These are phyloP conservation scores for Fratercula arctica DNA, from an alignment of 2,797 vertebrate species.

Conservation along the genomic window DNA sequence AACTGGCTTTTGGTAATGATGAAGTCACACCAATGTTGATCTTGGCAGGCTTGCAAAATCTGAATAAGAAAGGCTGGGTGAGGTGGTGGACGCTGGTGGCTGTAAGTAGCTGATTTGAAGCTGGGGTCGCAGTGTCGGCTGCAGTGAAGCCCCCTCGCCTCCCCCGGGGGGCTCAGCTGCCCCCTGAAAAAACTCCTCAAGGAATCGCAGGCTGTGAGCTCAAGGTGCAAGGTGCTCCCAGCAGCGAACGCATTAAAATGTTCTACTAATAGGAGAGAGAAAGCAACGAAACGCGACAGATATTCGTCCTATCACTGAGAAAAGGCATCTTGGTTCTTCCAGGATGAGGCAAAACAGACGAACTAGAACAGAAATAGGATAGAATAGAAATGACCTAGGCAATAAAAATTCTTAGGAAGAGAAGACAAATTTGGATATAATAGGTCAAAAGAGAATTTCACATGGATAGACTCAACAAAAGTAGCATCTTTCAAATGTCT, in stretches of 20 bases:
- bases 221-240: not conserved
- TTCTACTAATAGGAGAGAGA: not conserved
- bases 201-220: not conserved
- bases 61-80: rapidly evolving
- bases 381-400: not conserved
- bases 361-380: not conserved
- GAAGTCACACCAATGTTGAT: not conserved
- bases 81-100: not conserved
- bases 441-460: not conserved
- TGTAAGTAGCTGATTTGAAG: not conserved
- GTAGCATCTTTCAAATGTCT: not conserved
- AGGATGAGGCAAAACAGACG: not conserved
- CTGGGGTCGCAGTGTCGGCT: not conserved
- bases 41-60: not conserved
- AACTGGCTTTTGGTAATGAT: not conserved
- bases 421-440: not conserved
- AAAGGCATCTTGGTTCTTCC: not conserved
- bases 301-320: not conserved
- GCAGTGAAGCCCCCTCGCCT: not conserved
- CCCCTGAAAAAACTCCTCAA: not conserved
- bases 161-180: not conserved
- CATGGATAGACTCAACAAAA: not conserved
- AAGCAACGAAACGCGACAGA: not conserved
- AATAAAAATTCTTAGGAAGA: not conserved
- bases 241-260: not conserved